Evolutionary conservation across 1,140 invertebrate species (phyloP).

Genomic region (Aleiodes sp.): DNA sequence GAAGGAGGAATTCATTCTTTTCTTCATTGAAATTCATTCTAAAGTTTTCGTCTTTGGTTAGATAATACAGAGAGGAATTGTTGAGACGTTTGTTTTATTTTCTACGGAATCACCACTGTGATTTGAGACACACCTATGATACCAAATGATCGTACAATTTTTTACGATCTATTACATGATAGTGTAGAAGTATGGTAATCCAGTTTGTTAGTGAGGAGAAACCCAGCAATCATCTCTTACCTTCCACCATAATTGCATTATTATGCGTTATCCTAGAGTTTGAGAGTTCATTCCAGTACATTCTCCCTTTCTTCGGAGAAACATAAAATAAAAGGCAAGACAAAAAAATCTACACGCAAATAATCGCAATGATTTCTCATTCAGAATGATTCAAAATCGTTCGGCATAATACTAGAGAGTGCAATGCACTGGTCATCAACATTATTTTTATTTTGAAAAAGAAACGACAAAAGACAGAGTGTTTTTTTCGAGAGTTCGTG

Average conservation of each 20-base stretch:
- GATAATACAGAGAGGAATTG: too few species aligned
- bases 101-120: neutral
- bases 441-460: too few species aligned
- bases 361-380: too few species aligned
- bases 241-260: conserved; percentile 32
- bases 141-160: neutral
- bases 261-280: conserved; percentile 28
- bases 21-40: too few species aligned
- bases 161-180: conserved; percentile 31
- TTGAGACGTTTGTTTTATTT: conserved; percentile 12
- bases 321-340: too few species aligned
- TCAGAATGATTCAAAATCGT: too few species aligned
- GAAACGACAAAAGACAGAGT: neutral
- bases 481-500: neutral
- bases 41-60: too few species aligned
- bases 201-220: conserved; percentile 34
- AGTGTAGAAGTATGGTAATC: conserved; percentile 31
- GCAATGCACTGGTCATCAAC: too few species aligned
- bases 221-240: conserved; percentile 34
- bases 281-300: conserved; percentile 10
- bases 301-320: neutral
- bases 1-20: too few species aligned
- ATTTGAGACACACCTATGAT: conserved; percentile 2
- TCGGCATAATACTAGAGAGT: too few species aligned
- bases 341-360: neutral